Conservation (phyloP, 2,888 invertebrate species). For the Synanthedon vespiformis region DNA sequence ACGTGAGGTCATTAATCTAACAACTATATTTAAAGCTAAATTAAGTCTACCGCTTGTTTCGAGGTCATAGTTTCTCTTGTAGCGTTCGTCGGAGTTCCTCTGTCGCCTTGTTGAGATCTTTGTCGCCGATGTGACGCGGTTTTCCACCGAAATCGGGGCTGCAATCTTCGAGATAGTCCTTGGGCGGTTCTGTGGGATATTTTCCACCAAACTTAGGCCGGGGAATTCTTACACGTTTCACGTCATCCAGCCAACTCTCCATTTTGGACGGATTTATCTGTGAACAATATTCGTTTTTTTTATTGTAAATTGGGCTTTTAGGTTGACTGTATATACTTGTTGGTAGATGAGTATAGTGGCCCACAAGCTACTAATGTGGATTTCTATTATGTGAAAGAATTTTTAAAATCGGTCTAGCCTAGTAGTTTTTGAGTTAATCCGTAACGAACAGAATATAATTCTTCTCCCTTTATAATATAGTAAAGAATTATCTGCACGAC, state of each 20-base stretch:
- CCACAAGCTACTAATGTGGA: no score
- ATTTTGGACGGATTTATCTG: slow-evolving; percentile 45
- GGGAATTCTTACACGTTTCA: slow-evolving; percentile 85
- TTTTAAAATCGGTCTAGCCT: no score
- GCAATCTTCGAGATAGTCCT: slow-evolving; percentile 80
- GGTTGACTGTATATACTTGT: not conserved
- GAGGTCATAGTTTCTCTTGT: slow-evolving; percentile 80
- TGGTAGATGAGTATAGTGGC: no score
- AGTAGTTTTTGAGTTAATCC: no score
- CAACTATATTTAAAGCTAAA: slow-evolving; percentile 23
- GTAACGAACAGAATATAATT: no score
- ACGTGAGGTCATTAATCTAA: slow-evolving; percentile 12
- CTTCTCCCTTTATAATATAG: no score
- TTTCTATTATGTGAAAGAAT: no score
- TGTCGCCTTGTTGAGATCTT: slow-evolving; percentile 76
- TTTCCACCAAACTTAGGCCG: slow-evolving; percentile 83
- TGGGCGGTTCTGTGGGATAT: slow-evolving; percentile 80
- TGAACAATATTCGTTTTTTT: slow-evolving; percentile 1
- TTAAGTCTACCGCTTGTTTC: slow-evolving; percentile 7
- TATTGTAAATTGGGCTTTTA: not conserved
- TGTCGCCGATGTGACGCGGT: slow-evolving; percentile 58
- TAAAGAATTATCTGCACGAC: no score
- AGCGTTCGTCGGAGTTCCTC: slow-evolving; percentile 81
- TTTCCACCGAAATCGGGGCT: slow-evolving; percentile 68
- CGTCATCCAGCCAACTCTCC: slow-evolving; percentile 88